Evolutionary conservation across 2,797 vertebrate species (phyloP), one percentile per base, ranked within the genome.

Genomic region (Taenioides sp.): DNA sequence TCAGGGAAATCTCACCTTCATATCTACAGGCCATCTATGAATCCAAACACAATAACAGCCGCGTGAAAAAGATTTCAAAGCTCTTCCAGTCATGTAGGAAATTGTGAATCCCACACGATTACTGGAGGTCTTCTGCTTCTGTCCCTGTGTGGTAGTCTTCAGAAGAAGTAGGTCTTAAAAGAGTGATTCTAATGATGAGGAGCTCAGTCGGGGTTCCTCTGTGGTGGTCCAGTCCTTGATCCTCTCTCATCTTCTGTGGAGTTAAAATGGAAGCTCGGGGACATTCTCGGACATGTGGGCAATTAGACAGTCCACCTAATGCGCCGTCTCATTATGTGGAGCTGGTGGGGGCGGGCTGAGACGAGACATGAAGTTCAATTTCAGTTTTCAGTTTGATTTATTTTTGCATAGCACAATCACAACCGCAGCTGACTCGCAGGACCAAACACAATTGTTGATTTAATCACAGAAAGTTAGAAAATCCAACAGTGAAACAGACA

Each of bases 261-360:
- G 90, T 91, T 89, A 83, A 79, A 91, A 92, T 90, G 88, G 87
- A 89, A 84, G 88, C 87, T 86, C 83, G 80, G 65, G 80, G 88
- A 84, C 84, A 80, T 91, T 89, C 70, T 82, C 80, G 80, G 74
- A 87, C 87, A 87, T 65, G 82, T 87, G 85, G 81, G 89, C 90
- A 89, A 92, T 92, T 93, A 91, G 84, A 87, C 87, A 84, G 40
- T 80, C 84, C 91, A 92, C 89, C 84, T 52, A 47, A 47, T 47
- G 88, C 74, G 81, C 16, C 3, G 25, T 92, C 89, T 92, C 88
- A 91, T 93, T 93, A 93, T 90, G 88, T 85, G 84, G 83, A 80
- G 77, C 77, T 67, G 25, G 78, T 84, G 86, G 34, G 34, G 9
- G 34, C 7, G 34, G 34, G 34, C 34, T 37, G 34, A 37, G 43